A percentile compares a stretch with the other conserved stretches of the same genome.
phyloP scores from a whole-genome alignment of 2,113 vertebrate genomes.

The Serilophus lunatus region DNA sequence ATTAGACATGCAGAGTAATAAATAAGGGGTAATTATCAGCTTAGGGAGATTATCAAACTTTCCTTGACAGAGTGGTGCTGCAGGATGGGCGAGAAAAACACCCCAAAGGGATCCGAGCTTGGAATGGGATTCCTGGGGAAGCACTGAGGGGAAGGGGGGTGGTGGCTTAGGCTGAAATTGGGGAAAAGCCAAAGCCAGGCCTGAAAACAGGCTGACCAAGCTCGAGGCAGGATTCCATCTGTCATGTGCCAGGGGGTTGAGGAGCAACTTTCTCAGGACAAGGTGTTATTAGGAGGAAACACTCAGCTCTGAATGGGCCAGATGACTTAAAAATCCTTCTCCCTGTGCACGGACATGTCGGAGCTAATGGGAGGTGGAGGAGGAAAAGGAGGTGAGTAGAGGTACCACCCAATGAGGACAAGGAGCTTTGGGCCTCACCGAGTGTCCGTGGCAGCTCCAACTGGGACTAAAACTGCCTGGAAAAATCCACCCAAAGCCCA shows the following conservation, averaged over 20 bases:
- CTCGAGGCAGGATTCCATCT: background rate
- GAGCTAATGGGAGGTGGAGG: background rate
- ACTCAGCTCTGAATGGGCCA: background rate
- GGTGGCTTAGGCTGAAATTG: background rate
- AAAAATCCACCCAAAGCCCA: background rate
- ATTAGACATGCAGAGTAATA: slow-evolving; percentile 23
- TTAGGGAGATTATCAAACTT: slow-evolving; percentile 24
- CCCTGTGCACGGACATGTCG: background rate
- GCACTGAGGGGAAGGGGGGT: background rate
- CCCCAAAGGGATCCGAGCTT: background rate
- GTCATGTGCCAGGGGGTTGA: background rate
- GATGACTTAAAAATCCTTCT: background rate
- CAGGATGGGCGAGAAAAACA: background rate
- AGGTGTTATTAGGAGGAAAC: background rate
- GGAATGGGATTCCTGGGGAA: background rate
- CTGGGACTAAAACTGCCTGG: background rate
- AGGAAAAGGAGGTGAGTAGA: background rate
- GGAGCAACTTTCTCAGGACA: background rate
- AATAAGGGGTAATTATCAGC: slow-evolving; percentile 19
- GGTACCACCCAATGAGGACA: background rate
- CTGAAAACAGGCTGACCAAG: background rate
- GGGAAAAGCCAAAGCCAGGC: background rate
- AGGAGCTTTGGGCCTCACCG: background rate
- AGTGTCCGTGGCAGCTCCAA: background rate
- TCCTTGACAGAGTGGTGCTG: background rate